These are phyloP conservation scores for Apis cerana DNA, from an alignment of 1,140 invertebrate species.

Conservation along the genomic window DNA sequence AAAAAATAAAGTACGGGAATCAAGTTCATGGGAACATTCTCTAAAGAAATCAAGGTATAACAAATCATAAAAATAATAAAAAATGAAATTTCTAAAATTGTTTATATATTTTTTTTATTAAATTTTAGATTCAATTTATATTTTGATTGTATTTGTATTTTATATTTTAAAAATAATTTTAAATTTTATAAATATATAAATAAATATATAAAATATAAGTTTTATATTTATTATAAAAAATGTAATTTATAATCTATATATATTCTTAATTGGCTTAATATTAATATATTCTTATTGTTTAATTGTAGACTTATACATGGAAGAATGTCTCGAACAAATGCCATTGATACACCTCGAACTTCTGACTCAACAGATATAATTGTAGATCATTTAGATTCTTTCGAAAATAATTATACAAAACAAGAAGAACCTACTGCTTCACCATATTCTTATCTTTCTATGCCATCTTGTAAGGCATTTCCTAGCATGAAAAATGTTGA, in stretches of 20 bases:
- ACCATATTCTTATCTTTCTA: slow-evolving; percentile 88
- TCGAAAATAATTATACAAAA: slow-evolving; percentile 68
- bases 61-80: neutral
- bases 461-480: slow-evolving; percentile 90
- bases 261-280: neutral
- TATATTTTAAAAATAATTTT: neutral
- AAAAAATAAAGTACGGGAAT: slow-evolving; percentile 48
- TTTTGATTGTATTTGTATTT: neutral
- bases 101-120: neutral
- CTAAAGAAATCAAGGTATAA: slow-evolving; percentile 68
- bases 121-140: neutral
- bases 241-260: neutral
- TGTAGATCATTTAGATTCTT: slow-evolving; percentile 64
- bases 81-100: neutral
- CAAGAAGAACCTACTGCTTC: slow-evolving; percentile 73
- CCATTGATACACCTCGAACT: slow-evolving; percentile 61
- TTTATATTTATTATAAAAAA: neutral
- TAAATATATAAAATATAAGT: too few species aligned
- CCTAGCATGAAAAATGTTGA: slow-evolving; percentile 87
- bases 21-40: slow-evolving; percentile 68
- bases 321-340: slow-evolving; percentile 63
- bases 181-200: neutral
- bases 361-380: slow-evolving; percentile 65
- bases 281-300: neutral
- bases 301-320: slow-evolving; percentile 58